A percentile compares a stretch with the other conserved stretches of the same genome.
phyloP scores from a whole-genome alignment of 2,113 vertebrate species.

The Pithys albifrons region DNA sequence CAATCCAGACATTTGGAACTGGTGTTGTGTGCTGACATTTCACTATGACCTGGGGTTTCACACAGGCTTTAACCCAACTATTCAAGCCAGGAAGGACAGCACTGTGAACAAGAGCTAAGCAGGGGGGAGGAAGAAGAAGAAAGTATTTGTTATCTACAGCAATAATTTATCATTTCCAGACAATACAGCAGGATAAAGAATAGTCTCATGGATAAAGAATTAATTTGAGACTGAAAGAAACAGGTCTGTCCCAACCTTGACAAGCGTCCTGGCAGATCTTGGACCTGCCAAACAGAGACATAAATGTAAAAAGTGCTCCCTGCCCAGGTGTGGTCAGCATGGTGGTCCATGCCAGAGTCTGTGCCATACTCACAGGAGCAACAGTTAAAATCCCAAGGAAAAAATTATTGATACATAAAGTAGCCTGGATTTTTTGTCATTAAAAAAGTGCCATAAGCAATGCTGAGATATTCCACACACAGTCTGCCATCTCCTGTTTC shows the following conservation, averaged over 20 bases:
- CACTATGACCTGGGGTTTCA: background rate
- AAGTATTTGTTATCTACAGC: background rate
- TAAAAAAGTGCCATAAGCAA: background rate
- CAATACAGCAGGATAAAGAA: conserved; percentile 18
- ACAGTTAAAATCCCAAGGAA: background rate
- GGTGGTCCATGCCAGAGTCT: background rate
- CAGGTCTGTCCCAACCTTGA: background rate
- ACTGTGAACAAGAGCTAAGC: background rate
- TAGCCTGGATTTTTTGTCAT: background rate
- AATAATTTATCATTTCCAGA: conserved; percentile 40
- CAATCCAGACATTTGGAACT: background rate
- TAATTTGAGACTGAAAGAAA: conserved; percentile 1
- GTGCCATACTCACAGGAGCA: background rate
- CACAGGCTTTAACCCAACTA: background rate
- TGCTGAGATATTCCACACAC: background rate
- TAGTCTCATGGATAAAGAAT: background rate
- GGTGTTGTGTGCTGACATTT: background rate
- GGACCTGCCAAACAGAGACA: background rate
- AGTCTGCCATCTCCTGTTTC: conserved; percentile 19
- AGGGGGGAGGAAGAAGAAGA: background rate
- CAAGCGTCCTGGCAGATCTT: background rate
- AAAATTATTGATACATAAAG: background rate
- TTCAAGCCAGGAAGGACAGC: background rate
- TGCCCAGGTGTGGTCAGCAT: background rate
- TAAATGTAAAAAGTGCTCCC: background rate